Evolutionary conservation across 2,113 vertebrate genomes (phyloP).

Genomic region (Solea senegalensis): DNA sequence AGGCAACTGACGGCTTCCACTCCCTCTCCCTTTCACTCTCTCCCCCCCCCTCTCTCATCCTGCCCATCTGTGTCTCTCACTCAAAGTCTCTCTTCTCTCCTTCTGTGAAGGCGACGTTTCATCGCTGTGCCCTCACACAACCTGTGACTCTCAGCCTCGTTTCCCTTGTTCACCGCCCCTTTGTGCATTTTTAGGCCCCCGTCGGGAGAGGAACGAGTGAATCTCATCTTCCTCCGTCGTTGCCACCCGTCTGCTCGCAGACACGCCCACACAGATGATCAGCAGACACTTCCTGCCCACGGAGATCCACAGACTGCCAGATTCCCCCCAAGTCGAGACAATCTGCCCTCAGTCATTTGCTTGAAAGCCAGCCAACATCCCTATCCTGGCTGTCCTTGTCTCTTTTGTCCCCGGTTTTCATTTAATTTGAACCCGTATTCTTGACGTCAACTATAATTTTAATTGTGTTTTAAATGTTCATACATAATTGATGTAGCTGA

Average conservation of each 20-base stretch:
- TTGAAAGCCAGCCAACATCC: constrained; percentile 31
- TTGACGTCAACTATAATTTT: neutral
- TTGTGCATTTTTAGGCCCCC: constrained; percentile 15
- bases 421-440: neutral
- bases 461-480: neutral
- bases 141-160: constrained; percentile 53
- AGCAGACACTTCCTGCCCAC: constrained; percentile 70
- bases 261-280: constrained; percentile 74
- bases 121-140: constrained; percentile 56
- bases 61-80: constrained; percentile 72
- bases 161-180: constrained; percentile 35
- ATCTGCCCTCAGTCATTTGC: constrained; percentile 65
- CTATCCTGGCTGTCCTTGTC: constrained; percentile 7
- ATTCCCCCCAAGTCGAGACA: constrained; percentile 60
- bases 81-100: constrained; percentile 34
- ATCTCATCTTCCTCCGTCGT: constrained; percentile 26
- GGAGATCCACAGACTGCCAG: constrained; percentile 59
- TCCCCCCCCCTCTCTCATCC: constrained; percentile 48
- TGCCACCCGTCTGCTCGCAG: constrained; percentile 51
- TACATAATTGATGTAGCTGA: too few species aligned
- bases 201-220: constrained; percentile 11
- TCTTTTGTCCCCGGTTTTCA: constrained; percentile 12
- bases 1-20: constrained; percentile 59
- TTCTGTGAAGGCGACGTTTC: constrained; percentile 50
- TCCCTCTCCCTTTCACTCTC: constrained; percentile 57